Base-by-base conservation (phyloP, 2,888 invertebrate genomes). In the Amiota mariae region DNA sequence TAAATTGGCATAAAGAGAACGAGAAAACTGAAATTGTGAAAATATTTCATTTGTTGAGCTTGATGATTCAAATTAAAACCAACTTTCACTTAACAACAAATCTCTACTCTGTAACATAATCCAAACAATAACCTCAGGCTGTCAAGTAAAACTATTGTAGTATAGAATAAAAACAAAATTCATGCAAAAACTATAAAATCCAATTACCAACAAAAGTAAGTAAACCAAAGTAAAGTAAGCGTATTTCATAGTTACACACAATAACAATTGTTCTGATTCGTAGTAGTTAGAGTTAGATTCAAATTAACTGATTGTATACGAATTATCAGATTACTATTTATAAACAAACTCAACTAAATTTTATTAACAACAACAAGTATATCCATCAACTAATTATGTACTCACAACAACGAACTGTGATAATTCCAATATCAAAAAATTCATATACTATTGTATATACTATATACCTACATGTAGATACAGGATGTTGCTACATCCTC, bases 401-500 rank as follows among this genome's bases (percentile, higher is more conserved):
- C 1, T 4, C 6, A 57, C 13, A 13, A 57, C 57, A 57, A 57
- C 18, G 57, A 18, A 63, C 24, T 24, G 12, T 36, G 2, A 15
- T 36, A 64, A 64, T 8, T 10, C 12, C 46, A 46, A 64, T 20
- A 18, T 18, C 57, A 59, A 59, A n/a, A 59, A 59, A n/a, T 36
- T 36, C 36, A 36, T 36, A 36, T 36, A 36, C 36, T 36, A 36
- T 24, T 24, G 24, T 24, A 57, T 15, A 51, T 51, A n/a, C n/a
- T 64, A 12, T n/a, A 47, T 11, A 51, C 1, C n/a, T n/a, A 56
- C 20, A 49, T 68, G 18, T 74, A 90, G 90, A 92, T 95, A 78
- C 92, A 92, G 51, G 95, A 95, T 87, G 90, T 93, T 18, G 92
- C 92, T 46, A 94, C 93, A 1, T 93, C 94, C 1, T 93, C 93